Evolutionary conservation across 2,888 invertebrate genomes (phyloP), one percentile per base, ranked within the genome.

Genomic region (Drosophila niveifrons): DNA sequence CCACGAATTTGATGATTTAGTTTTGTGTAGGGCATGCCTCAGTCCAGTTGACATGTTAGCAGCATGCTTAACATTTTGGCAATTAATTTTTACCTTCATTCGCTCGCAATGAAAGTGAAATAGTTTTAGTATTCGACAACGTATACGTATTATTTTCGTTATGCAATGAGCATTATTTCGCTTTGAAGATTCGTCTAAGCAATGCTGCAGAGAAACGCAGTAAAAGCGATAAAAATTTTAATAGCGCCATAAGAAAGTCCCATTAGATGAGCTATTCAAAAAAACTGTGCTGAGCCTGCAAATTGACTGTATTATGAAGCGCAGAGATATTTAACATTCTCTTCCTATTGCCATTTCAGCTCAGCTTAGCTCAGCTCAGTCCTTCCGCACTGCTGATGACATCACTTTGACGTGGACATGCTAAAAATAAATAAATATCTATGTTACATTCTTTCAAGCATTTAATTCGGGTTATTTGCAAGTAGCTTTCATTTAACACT

Each of bases 81-180:
- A 69, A 67, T 67, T 65, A 61, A 53, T 55, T 68, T 43, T 72
- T 43, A 58, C 17, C 50, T 55, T 34, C 61, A 50, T 48, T 61
- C 64, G 64, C 57, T 31, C 46, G 50, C 47, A 75, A 80, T 53
- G 82, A 82, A 82, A 82, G 82, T 78, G 78, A 82, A 82, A 79
- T 13, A 66, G 31, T 62, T 68, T 44, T 50, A 64, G 2, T 18
- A 61, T 55, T n/a, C 43, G 17, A 29, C 15, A 57, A 39, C 3
- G 13, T 34, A 61, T 36, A 36, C 36, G 36, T n/a, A 36, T 36
- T 53, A 15, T 63, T 46, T 43, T 4, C 9, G 15, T 77, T 72
- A 72, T 47, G 66, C 52, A 78, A 78, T 13, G 17, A 8, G 11
- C 34, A 4, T 23, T 61, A 46, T 28, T 11, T 51, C 9, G 9